phyloP scores from a whole-genome alignment of 2,888 invertebrate genomes.

The Papilio demoleus region DNA sequence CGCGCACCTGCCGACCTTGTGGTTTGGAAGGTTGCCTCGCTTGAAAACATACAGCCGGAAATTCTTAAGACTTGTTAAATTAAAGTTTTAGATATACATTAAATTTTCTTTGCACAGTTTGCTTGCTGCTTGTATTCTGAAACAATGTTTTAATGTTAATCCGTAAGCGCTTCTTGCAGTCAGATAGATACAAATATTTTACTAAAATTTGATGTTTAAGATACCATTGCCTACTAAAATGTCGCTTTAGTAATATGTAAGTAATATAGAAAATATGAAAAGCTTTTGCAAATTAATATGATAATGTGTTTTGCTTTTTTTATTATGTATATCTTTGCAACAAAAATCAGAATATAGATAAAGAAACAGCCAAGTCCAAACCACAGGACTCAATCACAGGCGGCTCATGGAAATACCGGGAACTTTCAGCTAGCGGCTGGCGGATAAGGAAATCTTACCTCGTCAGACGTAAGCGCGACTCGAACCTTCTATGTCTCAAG shows the following conservation, averaged over 20 bases:
- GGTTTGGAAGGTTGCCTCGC: slow-evolving; percentile 62
- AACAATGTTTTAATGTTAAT: too few relatives aligned
- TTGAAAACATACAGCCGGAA: slow-evolving; percentile 50
- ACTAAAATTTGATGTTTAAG: too few relatives aligned
- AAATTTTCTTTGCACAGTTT: neutral
- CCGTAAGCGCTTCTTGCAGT: too few relatives aligned
- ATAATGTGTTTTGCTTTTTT: too few relatives aligned
- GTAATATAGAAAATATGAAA: too few relatives aligned
- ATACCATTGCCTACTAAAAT: too few relatives aligned
- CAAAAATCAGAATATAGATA: slow-evolving; percentile 41
- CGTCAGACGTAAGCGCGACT: slow-evolving; percentile 57
- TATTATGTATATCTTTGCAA: too few relatives aligned
- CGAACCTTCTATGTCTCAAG: slow-evolving; percentile 57
- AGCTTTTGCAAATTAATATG: too few relatives aligned
- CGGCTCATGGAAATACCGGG: slow-evolving; percentile 52
- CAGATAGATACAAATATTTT: too few relatives aligned
- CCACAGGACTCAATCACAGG: slow-evolving; percentile 46
- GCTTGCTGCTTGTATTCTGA: neutral
- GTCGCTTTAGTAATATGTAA: too few relatives aligned
- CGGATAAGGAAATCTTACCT: slow-evolving; percentile 56
- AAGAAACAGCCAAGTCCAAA: slow-evolving; percentile 42
- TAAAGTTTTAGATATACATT: neutral
- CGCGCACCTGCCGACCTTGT: slow-evolving; percentile 69
- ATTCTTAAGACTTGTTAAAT: slow-evolving; percentile 39
- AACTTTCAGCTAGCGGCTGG: slow-evolving; percentile 46